phyloP scores from a whole-genome alignment of 2,113 vertebrate species.

The Antennarius striatus region DNA sequence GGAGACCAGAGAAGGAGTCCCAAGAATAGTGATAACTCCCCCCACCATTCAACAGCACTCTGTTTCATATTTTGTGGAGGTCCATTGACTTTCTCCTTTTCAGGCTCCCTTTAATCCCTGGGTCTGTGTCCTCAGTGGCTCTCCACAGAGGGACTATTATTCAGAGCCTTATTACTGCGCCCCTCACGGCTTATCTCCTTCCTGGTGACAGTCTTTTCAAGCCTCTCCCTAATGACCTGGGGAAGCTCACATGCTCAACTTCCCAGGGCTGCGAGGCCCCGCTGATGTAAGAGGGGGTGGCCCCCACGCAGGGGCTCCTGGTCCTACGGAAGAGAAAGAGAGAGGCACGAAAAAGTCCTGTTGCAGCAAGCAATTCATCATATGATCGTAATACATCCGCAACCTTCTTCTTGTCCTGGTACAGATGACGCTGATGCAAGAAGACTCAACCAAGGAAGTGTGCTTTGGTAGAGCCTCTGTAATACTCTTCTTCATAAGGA shows the following conservation, averaged over 20 bases:
- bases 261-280: slow-evolving; percentile 79
- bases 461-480: too few relatives aligned
- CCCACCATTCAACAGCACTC: slow-evolving; percentile 65
- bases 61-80: slow-evolving; percentile 80
- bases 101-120: slow-evolving; percentile 82
- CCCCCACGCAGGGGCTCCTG: slow-evolving; percentile 67
- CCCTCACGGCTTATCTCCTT: slow-evolving; percentile 82
- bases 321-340: slow-evolving; percentile 59
- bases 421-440: slow-evolving; percentile 44
- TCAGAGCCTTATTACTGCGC: slow-evolving; percentile 79
- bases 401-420: slow-evolving; percentile 4
- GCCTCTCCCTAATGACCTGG: slow-evolving; percentile 84
- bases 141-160: slow-evolving; percentile 83
- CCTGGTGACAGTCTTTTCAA: slow-evolving; percentile 87
- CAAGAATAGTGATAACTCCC: slow-evolving; percentile 76
- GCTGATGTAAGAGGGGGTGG: slow-evolving; percentile 77
- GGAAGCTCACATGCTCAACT: slow-evolving; percentile 84
- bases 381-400: slow-evolving; percentile 6
- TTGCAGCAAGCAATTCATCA: slow-evolving; percentile 22
- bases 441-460: background rate
- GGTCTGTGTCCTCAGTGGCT: slow-evolving; percentile 80
- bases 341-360: slow-evolving; percentile 46
- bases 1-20: slow-evolving; percentile 59
- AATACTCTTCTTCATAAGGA: too few relatives aligned
- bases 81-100: slow-evolving; percentile 85